Percentiles rank a stretch among this genome's conserved stretches.
These are phyloP conservation scores for Hirundichthys speculiger DNA, from an alignment of 2,113 vertebrate genomes.

Conservation along the genomic window DNA sequence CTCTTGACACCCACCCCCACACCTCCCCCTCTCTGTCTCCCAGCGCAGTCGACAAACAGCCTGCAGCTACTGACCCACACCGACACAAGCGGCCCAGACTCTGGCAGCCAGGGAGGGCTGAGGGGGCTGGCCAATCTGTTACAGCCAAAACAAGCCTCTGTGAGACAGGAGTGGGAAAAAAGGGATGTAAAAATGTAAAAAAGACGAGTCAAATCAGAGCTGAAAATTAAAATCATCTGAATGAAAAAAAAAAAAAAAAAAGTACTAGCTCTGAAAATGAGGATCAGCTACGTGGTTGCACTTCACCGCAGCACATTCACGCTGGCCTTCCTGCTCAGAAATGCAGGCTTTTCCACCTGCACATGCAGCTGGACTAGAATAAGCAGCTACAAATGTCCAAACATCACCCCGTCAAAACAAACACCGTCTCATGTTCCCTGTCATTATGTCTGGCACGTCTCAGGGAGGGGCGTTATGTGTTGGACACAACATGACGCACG, in stretches of 20 bases:
- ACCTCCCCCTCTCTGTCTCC: slow-evolving; percentile 53
- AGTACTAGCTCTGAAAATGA: no score
- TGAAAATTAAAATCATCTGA: no score
- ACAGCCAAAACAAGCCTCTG: slow-evolving; percentile 52
- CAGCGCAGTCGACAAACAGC: slow-evolving; percentile 56
- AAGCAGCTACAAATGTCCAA: slow-evolving; percentile 53
- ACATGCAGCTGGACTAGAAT: slow-evolving; percentile 46
- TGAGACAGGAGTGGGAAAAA: background rate
- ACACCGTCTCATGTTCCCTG: slow-evolving; percentile 42
- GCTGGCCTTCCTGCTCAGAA: slow-evolving; percentile 11
- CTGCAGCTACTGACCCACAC: slow-evolving; percentile 67
- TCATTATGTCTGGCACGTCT: slow-evolving; percentile 48
- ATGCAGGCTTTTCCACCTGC: slow-evolving; percentile 1
- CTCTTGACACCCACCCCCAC: slow-evolving; percentile 60
- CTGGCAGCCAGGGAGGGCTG: slow-evolving; percentile 46
- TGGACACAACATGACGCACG: slow-evolving; percentile 38
- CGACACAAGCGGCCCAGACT: slow-evolving; percentile 62
- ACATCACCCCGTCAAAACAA: slow-evolving; percentile 53
- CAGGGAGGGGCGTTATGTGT: slow-evolving; percentile 58
- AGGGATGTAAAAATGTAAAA: no score
- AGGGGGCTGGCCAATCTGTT: slow-evolving; percentile 52
- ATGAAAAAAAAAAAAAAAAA: background rate
- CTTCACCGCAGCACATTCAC: slow-evolving; percentile 46
- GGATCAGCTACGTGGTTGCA: no score
- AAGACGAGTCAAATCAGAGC: no score